phyloP scores from a whole-genome alignment of 2,797 vertebrate species.

The Ceryle rudis region DNA sequence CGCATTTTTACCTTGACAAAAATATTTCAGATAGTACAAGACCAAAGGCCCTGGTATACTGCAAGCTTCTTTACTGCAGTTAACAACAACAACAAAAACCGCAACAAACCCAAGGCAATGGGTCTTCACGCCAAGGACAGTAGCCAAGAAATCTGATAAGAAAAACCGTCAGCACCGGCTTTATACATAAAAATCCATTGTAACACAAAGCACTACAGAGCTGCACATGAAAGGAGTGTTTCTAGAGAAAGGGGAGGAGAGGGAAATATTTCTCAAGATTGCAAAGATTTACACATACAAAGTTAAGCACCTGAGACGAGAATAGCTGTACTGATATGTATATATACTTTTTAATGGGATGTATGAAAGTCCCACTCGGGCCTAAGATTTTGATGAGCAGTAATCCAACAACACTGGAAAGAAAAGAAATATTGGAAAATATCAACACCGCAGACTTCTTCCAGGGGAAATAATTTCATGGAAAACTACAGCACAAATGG shows the following conservation, averaged over 20 bases:
- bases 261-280: not conserved
- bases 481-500: not conserved
- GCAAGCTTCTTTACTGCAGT: not conserved
- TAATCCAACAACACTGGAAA: not conserved
- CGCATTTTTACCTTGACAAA: slow-evolving; percentile 27
- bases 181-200: not conserved
- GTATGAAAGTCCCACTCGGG: not conserved
- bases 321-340: not conserved
- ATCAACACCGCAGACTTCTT: not conserved
- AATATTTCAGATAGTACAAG: slow-evolving; percentile 3
- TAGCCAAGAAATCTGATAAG: not conserved
- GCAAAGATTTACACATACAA: not conserved
- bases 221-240: not conserved
- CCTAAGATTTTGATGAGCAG: not conserved
- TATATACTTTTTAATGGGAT: not conserved
- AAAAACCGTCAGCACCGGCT: not conserved
- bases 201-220: slow-evolving; percentile 7
- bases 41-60: not conserved
- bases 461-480: not conserved
- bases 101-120: not conserved
- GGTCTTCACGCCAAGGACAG: not conserved
- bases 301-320: not conserved
- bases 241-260: not conserved
- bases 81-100: not conserved
- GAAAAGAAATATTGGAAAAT: not conserved